A percentile compares a stretch with the other conserved stretches of the same genome.
phyloP scores from a whole-genome alignment of 2,797 vertebrate species.

The Sebastes nivosus region DNA sequence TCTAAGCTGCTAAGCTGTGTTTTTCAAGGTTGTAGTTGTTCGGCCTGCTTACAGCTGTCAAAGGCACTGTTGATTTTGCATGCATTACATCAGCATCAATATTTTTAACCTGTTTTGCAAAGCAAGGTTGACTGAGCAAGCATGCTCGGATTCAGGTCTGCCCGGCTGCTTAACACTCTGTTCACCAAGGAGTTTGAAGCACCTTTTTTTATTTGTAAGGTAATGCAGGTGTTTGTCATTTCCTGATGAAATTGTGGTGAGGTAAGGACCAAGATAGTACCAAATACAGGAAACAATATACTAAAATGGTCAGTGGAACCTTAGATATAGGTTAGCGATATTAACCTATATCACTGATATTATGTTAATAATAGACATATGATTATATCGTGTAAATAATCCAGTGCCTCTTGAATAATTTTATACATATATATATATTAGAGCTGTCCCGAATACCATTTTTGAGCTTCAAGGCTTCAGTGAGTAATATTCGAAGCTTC shows the following conservation, averaged over 20 bases:
- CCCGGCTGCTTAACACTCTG: not conserved
- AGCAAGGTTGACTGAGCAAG: constrained; percentile 22
- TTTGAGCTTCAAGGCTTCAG: no score
- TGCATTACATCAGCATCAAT: constrained; percentile 38
- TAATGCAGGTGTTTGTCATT: not conserved
- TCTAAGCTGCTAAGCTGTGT: constrained; percentile 50
- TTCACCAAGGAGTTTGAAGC: not conserved
- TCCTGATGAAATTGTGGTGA: not conserved
- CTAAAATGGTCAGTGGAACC: not conserved
- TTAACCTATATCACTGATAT: no score
- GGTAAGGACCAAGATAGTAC: not conserved
- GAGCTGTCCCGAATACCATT: no score
- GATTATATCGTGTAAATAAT: no score
- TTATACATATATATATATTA: no score
- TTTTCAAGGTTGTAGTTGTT: constrained; percentile 50
- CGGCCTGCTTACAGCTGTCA: constrained; percentile 37
- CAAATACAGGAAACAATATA: not conserved
- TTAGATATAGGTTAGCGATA: not conserved
- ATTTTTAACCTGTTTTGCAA: constrained; percentile 42
- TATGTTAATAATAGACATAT: no score
- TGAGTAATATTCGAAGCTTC: no score
- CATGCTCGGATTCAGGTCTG: not conserved
- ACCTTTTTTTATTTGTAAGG: constrained; percentile 10
- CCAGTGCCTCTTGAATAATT: no score
- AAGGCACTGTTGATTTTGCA: constrained; percentile 34